Base-by-base conservation (phyloP, 2,888 invertebrate species). In the Lydus trimaculatus region DNA sequence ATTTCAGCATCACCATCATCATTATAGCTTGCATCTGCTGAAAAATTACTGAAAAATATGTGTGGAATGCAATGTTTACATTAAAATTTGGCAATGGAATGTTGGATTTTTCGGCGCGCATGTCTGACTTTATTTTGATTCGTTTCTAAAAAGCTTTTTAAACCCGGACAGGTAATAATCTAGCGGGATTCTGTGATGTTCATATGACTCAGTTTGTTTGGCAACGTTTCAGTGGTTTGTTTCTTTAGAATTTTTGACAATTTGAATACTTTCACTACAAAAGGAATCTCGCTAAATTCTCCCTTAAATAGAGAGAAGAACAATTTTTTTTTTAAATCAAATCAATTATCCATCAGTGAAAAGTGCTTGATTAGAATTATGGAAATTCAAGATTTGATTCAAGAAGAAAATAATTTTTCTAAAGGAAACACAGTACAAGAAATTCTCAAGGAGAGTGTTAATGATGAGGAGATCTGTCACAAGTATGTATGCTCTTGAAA, bases 131-230 rank as follows among this genome's bases (percentile, higher is more conserved):
- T 70, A 74, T 72, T 77, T 75, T 72, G 75, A 75, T 76, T 75
- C 75, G 72, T 71, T 72, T 8, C 13, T 23, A 23, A 52, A 52
- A 52, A 11, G 23, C 25, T 25, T 52, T 77, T 78, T 78, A 80
- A 80, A 76, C 75, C 28, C 76, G 70, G 52, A 52, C 82, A 82
- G 82, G 82, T 82, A 81, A 82, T 79, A 76, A 48, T 48, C 52
- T 13, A 25, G 76, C 78, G 80, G 78, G 75, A 79, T 79, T 77
- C 78, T 77, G 52, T 52, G n/a, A 52, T 23, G 52, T 52, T 52
- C 13, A 13, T 13, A 77, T 82, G 80, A 82, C 76, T 82, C 81
- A 79, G 78, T 77, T 66, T 71, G 73, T 73, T 74, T 73, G 72
- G 74, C 75, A 75, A 67, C 52, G 63, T 60, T 71, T 69, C 71